These are phyloP conservation scores for Drosophila recens DNA, from an alignment of 2,888 invertebrate species.

Conservation along the genomic window DNA sequence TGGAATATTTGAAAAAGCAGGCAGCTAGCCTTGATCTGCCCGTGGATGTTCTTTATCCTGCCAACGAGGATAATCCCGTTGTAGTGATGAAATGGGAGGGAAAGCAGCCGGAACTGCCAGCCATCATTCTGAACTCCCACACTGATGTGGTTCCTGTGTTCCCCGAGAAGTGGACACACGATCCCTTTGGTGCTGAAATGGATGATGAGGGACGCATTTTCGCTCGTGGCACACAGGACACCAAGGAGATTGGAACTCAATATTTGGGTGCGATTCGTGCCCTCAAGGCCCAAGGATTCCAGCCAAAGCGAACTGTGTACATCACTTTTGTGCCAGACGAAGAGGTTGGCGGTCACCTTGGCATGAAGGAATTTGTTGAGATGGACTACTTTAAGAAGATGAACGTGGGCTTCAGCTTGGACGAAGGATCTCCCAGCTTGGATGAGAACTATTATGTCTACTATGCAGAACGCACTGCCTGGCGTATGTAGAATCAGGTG, in stretches of 20 bases:
- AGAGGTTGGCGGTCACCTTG: constrained; percentile 90
- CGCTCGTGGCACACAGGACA: constrained; percentile 91
- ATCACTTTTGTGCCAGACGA: constrained; percentile 91
- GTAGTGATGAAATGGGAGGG: constrained; percentile 93
- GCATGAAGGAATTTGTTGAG: constrained; percentile 90
- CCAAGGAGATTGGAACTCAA: constrained; percentile 93
- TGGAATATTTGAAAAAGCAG: constrained; percentile 19
- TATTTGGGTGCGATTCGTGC: constrained; percentile 91
- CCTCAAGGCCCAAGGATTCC: constrained; percentile 87
- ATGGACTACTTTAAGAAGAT: constrained; percentile 89
- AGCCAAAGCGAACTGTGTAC: constrained; percentile 89
- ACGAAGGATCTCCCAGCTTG: constrained; percentile 92
- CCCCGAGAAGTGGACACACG: constrained; percentile 94
- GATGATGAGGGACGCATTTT: constrained; percentile 93
- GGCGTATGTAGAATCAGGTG: constrained; percentile 87
- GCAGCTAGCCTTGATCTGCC: constrained; percentile 87
- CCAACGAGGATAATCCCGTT: constrained; percentile 89
- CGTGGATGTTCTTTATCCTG: constrained; percentile 87
- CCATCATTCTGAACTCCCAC: constrained; percentile 95
- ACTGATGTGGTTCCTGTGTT: constrained; percentile 97
- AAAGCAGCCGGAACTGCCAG: constrained; percentile 88
- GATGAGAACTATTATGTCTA: constrained; percentile 88
- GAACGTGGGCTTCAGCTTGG: constrained; percentile 90
- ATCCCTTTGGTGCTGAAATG: constrained; percentile 94
- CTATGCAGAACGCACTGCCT: constrained; percentile 88